These are phyloP conservation scores for Amphimedon queenslandica DNA, from an alignment of 37 sponge, comb jelly and placozoan species.

Conservation along the genomic window DNA sequence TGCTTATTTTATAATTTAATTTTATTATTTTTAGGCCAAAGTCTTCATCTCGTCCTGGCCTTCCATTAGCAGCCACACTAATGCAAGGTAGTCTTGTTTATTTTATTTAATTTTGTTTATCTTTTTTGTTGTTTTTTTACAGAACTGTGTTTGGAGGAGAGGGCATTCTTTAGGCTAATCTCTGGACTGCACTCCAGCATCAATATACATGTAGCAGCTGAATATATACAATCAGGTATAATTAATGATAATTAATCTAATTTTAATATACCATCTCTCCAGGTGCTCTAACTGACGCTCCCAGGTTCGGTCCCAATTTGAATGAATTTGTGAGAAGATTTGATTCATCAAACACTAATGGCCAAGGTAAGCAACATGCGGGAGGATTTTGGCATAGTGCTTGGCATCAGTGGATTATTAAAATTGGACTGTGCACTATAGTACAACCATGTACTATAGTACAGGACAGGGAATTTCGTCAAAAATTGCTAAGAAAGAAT, in stretches of 20 bases:
- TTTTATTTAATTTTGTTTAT: no score
- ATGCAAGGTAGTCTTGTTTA: no score
- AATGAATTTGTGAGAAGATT: conserved; percentile 88
- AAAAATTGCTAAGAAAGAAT: no score
- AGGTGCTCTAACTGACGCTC: conserved; percentile 5
- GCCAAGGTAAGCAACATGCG: conserved; percentile 78
- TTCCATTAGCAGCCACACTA: no score
- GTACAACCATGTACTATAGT: no score
- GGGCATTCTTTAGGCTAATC: conserved; percentile 86
- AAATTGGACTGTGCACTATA: no score
- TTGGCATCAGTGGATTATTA: no score
- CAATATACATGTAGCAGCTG: conserved; percentile 87
- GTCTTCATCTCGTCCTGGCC: neutral
- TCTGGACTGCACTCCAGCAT: conserved; percentile 99
- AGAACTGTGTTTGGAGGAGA: conserved; percentile 93
- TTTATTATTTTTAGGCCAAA: neutral
- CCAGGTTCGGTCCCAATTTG: conserved; percentile 82
- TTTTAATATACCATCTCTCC: neutral
- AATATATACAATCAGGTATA: conserved; percentile 45
- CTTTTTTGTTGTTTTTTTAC: conserved; percentile 4
- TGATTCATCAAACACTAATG: conserved; percentile 70
- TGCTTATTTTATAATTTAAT: neutral
- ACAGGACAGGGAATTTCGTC: no score
- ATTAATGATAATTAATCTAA: conserved; percentile 6
- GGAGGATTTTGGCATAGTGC: no score